phyloP scores from a whole-genome alignment of 2,888 invertebrate species.

The Thera britannica region DNA sequence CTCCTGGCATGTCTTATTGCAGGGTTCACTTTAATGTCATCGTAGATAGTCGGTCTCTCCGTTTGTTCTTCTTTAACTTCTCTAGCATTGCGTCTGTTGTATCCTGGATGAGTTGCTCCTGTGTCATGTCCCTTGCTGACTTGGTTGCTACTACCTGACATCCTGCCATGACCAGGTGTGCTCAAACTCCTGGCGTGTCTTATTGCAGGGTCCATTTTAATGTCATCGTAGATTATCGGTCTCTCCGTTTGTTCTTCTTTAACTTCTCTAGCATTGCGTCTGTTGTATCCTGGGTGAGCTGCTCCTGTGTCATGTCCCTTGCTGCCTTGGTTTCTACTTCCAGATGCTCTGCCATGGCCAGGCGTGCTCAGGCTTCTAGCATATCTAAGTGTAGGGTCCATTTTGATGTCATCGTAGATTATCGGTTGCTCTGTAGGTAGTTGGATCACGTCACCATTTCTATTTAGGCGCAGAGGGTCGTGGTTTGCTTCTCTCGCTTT shows the following conservation, averaged over 20 bases:
- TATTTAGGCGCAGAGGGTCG: slow-evolving; percentile 3
- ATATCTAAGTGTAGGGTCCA: slow-evolving; percentile 27
- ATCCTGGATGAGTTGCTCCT: slow-evolving; percentile 57
- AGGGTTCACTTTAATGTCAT: slow-evolving; percentile 3
- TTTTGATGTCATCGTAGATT: slow-evolving; percentile 21
- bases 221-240: slow-evolving; percentile 2
- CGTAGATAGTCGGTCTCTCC: not conserved
- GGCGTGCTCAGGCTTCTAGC: slow-evolving; percentile 44
- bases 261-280: slow-evolving; percentile 52
- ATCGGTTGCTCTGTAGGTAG: slow-evolving; percentile 21
- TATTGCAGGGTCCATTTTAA: not conserved
- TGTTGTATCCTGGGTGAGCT: slow-evolving; percentile 60
- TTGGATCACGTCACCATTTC: slow-evolving; percentile 5
- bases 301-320: slow-evolving; percentile 51
- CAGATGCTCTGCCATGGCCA: slow-evolving; percentile 51
- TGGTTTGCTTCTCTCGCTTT: slow-evolving; percentile 27
- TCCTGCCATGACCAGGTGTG: slow-evolving; percentile 52
- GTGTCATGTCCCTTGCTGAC: slow-evolving; percentile 49
- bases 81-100: slow-evolving; percentile 58
- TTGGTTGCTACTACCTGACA: slow-evolving; percentile 50
- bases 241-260: not conserved
- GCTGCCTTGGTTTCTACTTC: slow-evolving; percentile 48
- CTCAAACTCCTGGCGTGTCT: slow-evolving; percentile 12
- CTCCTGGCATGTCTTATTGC: not conserved
- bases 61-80: slow-evolving; percentile 11